These are phyloP conservation scores for Myrmecobius fasciatus DNA, from an alignment of 2,113 vertebrate species.

Conservation along the genomic window DNA sequence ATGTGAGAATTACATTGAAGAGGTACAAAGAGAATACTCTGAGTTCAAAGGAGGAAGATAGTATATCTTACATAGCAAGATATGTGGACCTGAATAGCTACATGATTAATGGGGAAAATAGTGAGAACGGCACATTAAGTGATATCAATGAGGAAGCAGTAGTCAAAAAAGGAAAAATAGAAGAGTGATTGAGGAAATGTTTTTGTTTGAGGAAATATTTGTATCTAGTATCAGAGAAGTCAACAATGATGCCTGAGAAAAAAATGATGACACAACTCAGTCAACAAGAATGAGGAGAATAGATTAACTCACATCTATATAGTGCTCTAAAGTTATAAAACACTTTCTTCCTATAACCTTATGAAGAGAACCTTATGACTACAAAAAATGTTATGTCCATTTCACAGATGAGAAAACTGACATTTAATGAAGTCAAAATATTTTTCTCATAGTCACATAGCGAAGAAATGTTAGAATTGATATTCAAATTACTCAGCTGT, in stretches of 20 bases:
- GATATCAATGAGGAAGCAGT: not conserved
- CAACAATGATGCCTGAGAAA: conserved; percentile 32
- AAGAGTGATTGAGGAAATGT: not conserved
- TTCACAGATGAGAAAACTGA: conserved; percentile 5
- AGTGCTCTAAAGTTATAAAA: not conserved
- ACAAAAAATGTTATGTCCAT: not conserved
- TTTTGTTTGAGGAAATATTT: not conserved
- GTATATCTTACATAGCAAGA: not conserved
- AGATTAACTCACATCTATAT: not conserved
- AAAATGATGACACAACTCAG: not conserved
- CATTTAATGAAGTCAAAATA: conserved; percentile 34
- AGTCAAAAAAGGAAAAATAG: not conserved
- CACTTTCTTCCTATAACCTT: not conserved
- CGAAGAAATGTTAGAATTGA: not conserved
- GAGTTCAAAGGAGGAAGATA: not conserved
- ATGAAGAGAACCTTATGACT: not conserved
- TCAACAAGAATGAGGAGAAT: not conserved
- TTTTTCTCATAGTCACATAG: conserved; percentile 11
- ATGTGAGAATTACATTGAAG: not conserved
- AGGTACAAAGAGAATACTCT: not conserved
- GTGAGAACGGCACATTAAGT: not conserved
- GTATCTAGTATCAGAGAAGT: not conserved
- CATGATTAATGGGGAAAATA: not conserved
- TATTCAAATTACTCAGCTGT: not conserved
- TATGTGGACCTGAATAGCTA: not conserved